Evolutionary conservation across 2,797 vertebrate genomes (phyloP).

Genomic region (Sebastes taczanowskii): DNA sequence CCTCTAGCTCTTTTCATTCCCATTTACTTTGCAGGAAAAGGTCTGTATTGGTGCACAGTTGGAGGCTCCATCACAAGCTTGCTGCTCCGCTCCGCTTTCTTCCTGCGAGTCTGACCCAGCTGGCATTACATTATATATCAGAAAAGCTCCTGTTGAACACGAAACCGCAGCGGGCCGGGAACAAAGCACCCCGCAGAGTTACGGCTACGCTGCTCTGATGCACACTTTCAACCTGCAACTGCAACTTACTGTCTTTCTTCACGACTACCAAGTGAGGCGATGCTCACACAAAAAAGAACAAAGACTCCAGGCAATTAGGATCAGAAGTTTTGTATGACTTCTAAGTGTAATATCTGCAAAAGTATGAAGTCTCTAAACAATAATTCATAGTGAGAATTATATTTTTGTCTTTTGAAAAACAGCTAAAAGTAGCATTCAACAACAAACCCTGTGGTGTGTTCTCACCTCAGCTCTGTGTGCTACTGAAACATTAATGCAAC

Average conservation of each 20-base stretch:
- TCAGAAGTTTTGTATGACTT: not conserved
- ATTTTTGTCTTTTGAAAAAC: not conserved
- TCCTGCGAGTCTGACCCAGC: conserved; percentile 30
- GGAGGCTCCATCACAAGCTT: conserved; percentile 8
- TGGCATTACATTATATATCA: conserved; percentile 36
- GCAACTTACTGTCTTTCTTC: not conserved
- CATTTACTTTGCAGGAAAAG: conserved; percentile 26
- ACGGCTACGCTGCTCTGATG: not conserved
- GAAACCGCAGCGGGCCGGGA: not conserved
- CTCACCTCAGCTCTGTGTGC: not conserved
- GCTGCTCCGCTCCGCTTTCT: conserved; percentile 8
- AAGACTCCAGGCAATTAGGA: not conserved
- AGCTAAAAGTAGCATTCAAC: not conserved
- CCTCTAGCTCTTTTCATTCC: conserved; percentile 29
- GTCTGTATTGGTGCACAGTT: conserved; percentile 14
- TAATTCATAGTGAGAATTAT: not conserved
- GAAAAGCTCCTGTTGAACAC: conserved; percentile 25
- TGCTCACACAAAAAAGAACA: not conserved
- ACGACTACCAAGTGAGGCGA: not conserved
- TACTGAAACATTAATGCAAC: not conserved
- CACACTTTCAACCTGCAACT: not conserved
- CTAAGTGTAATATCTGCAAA: not conserved
- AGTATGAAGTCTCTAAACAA: not conserved
- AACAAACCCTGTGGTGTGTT: not conserved
- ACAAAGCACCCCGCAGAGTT: conserved; percentile 11